Conservation (phyloP, 2,113 vertebrate species). For the Colossoma macropomum region DNA sequence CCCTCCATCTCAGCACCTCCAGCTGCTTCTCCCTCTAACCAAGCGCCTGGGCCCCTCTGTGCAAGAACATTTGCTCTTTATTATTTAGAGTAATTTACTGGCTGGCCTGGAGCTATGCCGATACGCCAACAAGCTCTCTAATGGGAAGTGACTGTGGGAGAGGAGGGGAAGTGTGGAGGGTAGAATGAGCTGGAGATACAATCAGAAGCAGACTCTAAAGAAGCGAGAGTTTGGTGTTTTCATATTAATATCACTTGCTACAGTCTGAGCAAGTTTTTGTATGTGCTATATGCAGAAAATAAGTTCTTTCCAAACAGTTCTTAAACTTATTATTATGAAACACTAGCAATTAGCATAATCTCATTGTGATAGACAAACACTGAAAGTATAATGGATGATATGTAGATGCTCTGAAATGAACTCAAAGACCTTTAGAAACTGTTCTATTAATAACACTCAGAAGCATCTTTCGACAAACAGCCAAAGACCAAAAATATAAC, state of each 20-base stretch:
- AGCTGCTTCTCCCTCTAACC: conserved; percentile 38
- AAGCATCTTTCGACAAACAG: conserved; percentile 7
- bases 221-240: conserved; percentile 25
- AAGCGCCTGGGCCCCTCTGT: conserved; percentile 46
- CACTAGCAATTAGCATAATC: conserved; percentile 18
- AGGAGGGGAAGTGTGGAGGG: conserved; percentile 29
- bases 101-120: conserved; percentile 65
- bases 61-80: conserved; percentile 73
- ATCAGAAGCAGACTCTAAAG: conserved; percentile 47
- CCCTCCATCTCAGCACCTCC: conserved; percentile 16
- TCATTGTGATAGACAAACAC: conserved; percentile 15
- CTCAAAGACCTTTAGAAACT: background rate
- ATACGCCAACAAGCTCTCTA: conserved; percentile 54
- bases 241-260: conserved; percentile 30
- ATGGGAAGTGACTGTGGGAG: conserved; percentile 59
- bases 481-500: background rate
- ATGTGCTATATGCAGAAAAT: conserved; percentile 17
- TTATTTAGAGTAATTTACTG: conserved; percentile 70
- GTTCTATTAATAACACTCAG: background rate
- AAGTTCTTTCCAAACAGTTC: conserved; percentile 9
- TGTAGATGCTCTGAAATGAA: background rate
- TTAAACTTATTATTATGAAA: conserved; percentile 5
- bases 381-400: background rate
- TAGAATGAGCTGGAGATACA: conserved; percentile 35
- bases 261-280: conserved; percentile 13